phyloP scores from a whole-genome alignment of 92 coral and sea anemone species.

The Anthopleura xanthogrammica region DNA sequence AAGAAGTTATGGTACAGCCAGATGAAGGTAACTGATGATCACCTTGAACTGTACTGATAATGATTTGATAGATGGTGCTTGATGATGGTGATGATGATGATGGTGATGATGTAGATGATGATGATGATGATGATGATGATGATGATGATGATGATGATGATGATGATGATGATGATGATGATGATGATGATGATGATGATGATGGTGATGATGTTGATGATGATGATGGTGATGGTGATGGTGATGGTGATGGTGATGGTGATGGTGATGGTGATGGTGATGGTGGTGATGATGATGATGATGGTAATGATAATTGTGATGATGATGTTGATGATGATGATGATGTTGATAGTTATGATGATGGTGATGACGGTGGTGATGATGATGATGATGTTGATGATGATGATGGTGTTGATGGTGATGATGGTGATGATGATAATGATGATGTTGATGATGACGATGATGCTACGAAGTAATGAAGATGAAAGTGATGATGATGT shows the following conservation, averaged over 20 bases:
- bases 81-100: conserved; percentile 10
- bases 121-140: not conserved
- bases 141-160: not conserved
- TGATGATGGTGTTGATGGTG: not conserved
- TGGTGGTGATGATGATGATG: too few species aligned
- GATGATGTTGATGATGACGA: not conserved
- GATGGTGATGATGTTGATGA: too few species aligned
- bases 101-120: not conserved
- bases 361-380: not conserved
- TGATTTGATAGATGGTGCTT: too few species aligned
- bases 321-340: too few species aligned
- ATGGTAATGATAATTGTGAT: too few species aligned
- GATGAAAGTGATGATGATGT: not conserved
- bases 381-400: not conserved
- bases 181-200: not conserved
- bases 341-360: not conserved
- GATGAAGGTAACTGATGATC: not conserved
- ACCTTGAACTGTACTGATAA: not conserved
- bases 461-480: not conserved
- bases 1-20: not conserved
- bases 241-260: too few species aligned
- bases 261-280: too few species aligned
- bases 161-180: not conserved
- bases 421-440: not conserved
- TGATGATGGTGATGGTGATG: too few species aligned